Conservation (phyloP, 92 coral and sea anemone species). For the Umimayanthus chanpuru region DNA sequence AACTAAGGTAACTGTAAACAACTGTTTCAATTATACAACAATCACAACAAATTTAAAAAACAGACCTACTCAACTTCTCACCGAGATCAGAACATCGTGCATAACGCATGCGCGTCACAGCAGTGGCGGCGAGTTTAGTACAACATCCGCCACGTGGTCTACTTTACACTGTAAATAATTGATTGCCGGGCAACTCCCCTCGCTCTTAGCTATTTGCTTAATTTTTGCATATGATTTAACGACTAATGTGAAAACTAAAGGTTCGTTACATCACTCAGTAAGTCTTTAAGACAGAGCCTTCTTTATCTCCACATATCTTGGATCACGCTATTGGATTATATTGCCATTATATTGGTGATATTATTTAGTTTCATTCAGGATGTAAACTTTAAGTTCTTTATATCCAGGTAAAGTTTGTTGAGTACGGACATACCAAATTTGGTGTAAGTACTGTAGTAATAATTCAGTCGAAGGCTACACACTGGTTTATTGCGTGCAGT, state of each 20-base stretch:
- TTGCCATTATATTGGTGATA: not conserved
- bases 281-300: not conserved
- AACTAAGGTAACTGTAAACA: not conserved
- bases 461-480: not conserved
- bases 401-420: not conserved
- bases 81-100: too few relatives aligned
- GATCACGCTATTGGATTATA: not conserved
- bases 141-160: not conserved
- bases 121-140: not conserved
- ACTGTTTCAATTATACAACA: too few relatives aligned
- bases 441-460: not conserved
- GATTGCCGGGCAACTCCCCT: constrained; percentile 5
- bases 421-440: not conserved
- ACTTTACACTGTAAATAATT: constrained; percentile 13
- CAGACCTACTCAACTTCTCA: too few relatives aligned
- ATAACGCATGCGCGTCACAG: not conserved
- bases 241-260: not conserved
- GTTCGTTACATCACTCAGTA: not conserved
- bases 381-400: not conserved
- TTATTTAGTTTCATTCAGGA: not conserved
- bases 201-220: not conserved
- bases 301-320: not conserved
- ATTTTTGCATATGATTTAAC: constrained; percentile 2
- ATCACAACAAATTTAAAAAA: too few relatives aligned
- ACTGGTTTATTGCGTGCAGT: not conserved